These are phyloP conservation scores for Troides helena DNA, from an alignment of 2,888 invertebrate species.

Conservation along the genomic window DNA sequence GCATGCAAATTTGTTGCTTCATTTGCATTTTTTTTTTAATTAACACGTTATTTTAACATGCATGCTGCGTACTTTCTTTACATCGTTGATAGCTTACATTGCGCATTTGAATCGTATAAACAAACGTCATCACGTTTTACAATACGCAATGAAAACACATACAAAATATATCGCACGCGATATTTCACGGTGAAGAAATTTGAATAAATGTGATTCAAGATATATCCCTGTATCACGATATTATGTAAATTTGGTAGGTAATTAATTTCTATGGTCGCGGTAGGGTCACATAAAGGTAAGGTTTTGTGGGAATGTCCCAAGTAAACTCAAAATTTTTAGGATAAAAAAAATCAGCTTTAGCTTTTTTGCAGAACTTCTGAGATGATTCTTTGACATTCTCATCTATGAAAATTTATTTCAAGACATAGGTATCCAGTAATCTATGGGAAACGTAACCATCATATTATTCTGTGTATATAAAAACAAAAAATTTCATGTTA, in stretches of 20 bases:
- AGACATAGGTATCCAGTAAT: too few species aligned
- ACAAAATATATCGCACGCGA: slow-evolving; percentile 21
- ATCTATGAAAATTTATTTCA: too few species aligned
- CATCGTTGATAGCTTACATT: slow-evolving; percentile 5
- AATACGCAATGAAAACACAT: slow-evolving; percentile 7
- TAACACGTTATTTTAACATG: slow-evolving; percentile 5
- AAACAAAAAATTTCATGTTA: too few species aligned
- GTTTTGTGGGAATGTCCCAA: background rate
- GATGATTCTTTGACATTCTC: too few species aligned
- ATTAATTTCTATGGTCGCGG: background rate
- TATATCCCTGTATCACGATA: slow-evolving; percentile 3
- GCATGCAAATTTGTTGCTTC: background rate
- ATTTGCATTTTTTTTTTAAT: background rate
- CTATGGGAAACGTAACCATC: too few species aligned
- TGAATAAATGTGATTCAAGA: slow-evolving; percentile 1
- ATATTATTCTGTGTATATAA: too few species aligned
- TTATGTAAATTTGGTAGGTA: background rate
- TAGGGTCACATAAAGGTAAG: background rate
- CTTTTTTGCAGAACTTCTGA: too few species aligned
- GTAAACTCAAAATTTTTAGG: background rate
- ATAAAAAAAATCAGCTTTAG: background rate
- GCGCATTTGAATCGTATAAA: slow-evolving; percentile 13
- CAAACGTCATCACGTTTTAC: slow-evolving; percentile 5
- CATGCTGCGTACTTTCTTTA: slow-evolving; percentile 12
- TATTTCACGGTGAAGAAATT: slow-evolving; percentile 2